Evolutionary conservation across 1,140 invertebrate species (phyloP).

Genomic region (Leptinotarsa undecemlineata): DNA sequence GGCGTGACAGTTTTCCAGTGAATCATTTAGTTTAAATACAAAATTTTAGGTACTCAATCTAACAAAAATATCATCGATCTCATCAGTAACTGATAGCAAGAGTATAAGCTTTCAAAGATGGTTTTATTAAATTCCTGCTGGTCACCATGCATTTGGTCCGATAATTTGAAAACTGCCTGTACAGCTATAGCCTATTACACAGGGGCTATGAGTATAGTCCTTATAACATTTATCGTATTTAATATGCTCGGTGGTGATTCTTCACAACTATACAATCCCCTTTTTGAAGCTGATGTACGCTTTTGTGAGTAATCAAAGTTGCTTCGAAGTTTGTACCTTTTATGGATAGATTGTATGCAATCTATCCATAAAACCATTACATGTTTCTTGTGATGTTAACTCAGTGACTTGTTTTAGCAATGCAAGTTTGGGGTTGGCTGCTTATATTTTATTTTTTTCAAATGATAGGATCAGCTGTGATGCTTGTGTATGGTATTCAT

Average conservation of each 20-base stretch:
- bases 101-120: slow-evolving; percentile 57
- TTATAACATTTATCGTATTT: slow-evolving; percentile 76
- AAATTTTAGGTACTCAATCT: not conserved
- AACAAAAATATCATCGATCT: not conserved
- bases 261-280: slow-evolving; percentile 81
- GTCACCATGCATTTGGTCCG: slow-evolving; percentile 85
- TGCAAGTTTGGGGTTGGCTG: slow-evolving; percentile 72
- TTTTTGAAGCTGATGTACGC: slow-evolving; percentile 84
- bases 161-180: slow-evolving; percentile 74
- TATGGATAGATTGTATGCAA: too few species aligned
- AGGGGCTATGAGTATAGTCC: slow-evolving; percentile 68
- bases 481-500: slow-evolving; percentile 67
- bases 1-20: not conserved
- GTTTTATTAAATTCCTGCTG: slow-evolving; percentile 78
- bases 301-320: slow-evolving; percentile 64
- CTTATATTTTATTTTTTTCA: slow-evolving; percentile 74
- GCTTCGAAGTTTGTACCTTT: slow-evolving; percentile 24
- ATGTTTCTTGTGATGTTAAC: slow-evolving; percentile 29
- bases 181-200: slow-evolving; percentile 79
- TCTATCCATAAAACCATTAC: slow-evolving; percentile 3
- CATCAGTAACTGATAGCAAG: not conserved
- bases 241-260: slow-evolving; percentile 83
- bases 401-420: slow-evolving; percentile 63
- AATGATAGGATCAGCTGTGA: slow-evolving; percentile 66
- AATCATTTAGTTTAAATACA: too few species aligned